Evolutionary conservation across 2,888 invertebrate genomes (phyloP).

Genomic region (Cactoblastis cactorum): DNA sequence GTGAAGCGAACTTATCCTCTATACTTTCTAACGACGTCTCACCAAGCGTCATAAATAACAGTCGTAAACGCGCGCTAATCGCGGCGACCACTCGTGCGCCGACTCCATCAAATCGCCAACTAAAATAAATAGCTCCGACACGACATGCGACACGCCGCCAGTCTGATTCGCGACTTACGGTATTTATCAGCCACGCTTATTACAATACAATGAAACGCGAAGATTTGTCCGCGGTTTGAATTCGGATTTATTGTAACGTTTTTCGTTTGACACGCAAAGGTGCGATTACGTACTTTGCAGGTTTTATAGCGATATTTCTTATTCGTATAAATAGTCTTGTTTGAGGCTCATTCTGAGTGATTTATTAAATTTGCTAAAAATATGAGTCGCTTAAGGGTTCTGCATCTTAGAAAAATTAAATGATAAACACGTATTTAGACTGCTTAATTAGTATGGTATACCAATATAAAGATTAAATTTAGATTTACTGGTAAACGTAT

Average conservation of each 20-base stretch:
- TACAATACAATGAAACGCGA: background rate
- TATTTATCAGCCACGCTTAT: background rate
- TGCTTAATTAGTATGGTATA: too few species aligned
- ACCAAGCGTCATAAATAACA: background rate
- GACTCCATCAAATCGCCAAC: constrained; percentile 3
- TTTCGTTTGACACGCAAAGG: background rate
- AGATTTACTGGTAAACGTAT: too few species aligned
- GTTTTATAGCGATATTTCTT: background rate
- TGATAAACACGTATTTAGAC: too few species aligned
- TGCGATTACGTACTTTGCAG: background rate
- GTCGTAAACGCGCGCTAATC: constrained; percentile 10
- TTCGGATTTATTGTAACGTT: background rate
- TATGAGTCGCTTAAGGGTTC: too few species aligned
- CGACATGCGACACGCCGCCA: background rate
- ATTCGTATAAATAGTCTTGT: background rate
- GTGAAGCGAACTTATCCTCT: background rate
- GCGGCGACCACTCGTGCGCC: constrained; percentile 1
- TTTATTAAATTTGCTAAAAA: background rate
- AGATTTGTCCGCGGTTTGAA: background rate
- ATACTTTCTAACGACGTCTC: background rate
- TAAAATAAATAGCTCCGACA: constrained; percentile 2
- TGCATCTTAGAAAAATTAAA: too few species aligned
- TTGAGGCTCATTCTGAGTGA: background rate
- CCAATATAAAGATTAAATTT: too few species aligned
- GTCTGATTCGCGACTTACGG: background rate